Evolutionary conservation across 2,888 invertebrate species (phyloP), one percentile per base, ranked within the genome.

Genomic region (Bruchidius siliquastri): DNA sequence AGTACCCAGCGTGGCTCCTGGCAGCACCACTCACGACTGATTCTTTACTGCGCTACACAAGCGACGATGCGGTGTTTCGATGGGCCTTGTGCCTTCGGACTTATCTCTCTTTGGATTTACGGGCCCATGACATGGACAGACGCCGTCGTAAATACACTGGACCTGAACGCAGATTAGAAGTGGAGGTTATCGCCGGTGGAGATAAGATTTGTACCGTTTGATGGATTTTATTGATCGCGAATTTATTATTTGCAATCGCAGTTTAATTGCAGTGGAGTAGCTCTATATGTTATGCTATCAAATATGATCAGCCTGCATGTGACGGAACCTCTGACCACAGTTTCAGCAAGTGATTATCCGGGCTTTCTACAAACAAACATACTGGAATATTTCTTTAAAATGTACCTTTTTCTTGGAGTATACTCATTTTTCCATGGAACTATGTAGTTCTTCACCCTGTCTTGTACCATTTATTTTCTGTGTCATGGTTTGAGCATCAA

Each of bases 1-100:
- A 49, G 49, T 49, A 49, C 49, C 49, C 49, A 49, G 49, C 49
- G 49, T 49, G 49, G 13, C 49, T 8, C 6, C 18, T 67, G 6
- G n/a, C 22, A 21, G 66, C 22, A 21, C 21, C 22, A 71, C 71
- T 71, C 71, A 67, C 67, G 72, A 72, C 74, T 69, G 69, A 68
- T 74, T 69, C 73, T 74, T 74, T 72, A 74, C 71, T 71, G 69
- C 72, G 67, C 69, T 72, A 72, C 22, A 72, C 66, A 21, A 69
- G 20, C 71, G 21, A 20, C n/a, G n/a, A 71, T 21, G 22, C 66
- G 49, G 49, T 49, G 49, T 49, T 13, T 3, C 49, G 49, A 49
- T 49, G 49, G 49, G 49, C 18, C 49, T 49, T 49, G 49, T 49
- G 1, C 49, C 49, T 13, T 13, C 18, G 49, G 49, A 49, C 49